A percentile compares a stretch with the other conserved stretches of the same genome.
These are phyloP conservation scores for Myopa tessellatipennis DNA, from an alignment of 2,888 invertebrate species.

Conservation along the genomic window DNA sequence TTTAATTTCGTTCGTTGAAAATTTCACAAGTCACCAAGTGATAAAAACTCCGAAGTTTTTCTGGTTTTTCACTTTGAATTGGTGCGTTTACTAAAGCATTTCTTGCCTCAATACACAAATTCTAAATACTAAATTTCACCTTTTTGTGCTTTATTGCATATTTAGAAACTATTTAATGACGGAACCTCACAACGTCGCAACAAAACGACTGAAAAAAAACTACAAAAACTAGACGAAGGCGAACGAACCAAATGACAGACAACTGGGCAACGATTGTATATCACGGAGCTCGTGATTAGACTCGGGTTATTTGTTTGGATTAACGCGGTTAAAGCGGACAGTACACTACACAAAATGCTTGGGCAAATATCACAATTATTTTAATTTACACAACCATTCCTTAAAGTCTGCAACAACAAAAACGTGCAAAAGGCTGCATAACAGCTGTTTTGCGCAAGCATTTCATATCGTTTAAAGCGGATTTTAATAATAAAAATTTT, in stretches of 20 bases:
- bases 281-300: too few relatives aligned
- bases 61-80: constrained; percentile 22
- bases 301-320: too few relatives aligned
- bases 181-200: constrained; percentile 44
- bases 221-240: not conserved
- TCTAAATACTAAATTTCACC: constrained; percentile 42
- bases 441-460: too few relatives aligned
- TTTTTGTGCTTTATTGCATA: constrained; percentile 44
- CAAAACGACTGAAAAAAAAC: constrained; percentile 42
- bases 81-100: not conserved
- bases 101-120: constrained; percentile 12
- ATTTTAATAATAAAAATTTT: too few relatives aligned
- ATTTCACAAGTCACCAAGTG: constrained; percentile 43
- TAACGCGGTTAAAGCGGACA: too few relatives aligned
- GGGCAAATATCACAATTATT: too few relatives aligned
- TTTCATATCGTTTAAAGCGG: too few relatives aligned
- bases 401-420: too few relatives aligned
- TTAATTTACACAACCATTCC: too few relatives aligned
- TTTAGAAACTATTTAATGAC: constrained; percentile 43
- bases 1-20: constrained; percentile 37
- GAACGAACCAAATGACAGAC: not conserved
- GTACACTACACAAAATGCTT: too few relatives aligned
- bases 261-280: too few relatives aligned
- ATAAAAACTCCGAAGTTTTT: constrained; percentile 26
- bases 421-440: too few relatives aligned